phyloP scores from a whole-genome alignment of 2,888 invertebrate genomes.

The Callosobruchus maculatus region DNA sequence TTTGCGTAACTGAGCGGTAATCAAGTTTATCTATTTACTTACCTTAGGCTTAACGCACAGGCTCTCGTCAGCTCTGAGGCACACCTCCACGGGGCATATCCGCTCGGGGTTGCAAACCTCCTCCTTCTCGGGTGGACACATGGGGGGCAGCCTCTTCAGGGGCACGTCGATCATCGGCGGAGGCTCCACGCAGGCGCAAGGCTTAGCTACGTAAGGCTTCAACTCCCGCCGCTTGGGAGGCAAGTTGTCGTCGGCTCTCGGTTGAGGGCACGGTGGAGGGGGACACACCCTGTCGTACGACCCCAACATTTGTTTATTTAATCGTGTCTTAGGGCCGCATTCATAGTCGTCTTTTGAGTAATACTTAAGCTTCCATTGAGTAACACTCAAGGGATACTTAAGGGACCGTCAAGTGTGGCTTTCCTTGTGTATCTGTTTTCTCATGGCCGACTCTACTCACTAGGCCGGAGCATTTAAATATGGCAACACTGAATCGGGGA shows the following conservation, averaged over 20 bases:
- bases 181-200: slow-evolving; percentile 24
- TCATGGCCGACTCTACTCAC: too few relatives aligned
- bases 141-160: slow-evolving; percentile 15
- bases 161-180: slow-evolving; percentile 21
- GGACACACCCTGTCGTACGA: background rate
- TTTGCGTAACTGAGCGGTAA: too few relatives aligned
- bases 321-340: too few relatives aligned
- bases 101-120: slow-evolving; percentile 9
- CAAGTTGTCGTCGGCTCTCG: slow-evolving; percentile 19
- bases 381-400: too few relatives aligned
- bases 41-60: slow-evolving; percentile 5
- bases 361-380: too few relatives aligned
- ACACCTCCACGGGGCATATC: slow-evolving; percentile 8
- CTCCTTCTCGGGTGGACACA: slow-evolving; percentile 13
- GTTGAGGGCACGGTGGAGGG: slow-evolving; percentile 7
- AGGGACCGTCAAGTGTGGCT: too few relatives aligned
- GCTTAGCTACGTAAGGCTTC: slow-evolving; percentile 12
- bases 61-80: slow-evolving; percentile 19
- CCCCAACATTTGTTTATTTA: too few relatives aligned
- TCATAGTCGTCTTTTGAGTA: too few relatives aligned
- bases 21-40: too few relatives aligned
- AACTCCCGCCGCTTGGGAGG: slow-evolving; percentile 12
- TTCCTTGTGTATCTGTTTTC: too few relatives aligned
- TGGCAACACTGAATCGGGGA: too few relatives aligned
- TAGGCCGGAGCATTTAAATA: too few relatives aligned